Conservation (phyloP, 2,113 vertebrate genomes). For the Gnathochromis pfefferi region DNA sequence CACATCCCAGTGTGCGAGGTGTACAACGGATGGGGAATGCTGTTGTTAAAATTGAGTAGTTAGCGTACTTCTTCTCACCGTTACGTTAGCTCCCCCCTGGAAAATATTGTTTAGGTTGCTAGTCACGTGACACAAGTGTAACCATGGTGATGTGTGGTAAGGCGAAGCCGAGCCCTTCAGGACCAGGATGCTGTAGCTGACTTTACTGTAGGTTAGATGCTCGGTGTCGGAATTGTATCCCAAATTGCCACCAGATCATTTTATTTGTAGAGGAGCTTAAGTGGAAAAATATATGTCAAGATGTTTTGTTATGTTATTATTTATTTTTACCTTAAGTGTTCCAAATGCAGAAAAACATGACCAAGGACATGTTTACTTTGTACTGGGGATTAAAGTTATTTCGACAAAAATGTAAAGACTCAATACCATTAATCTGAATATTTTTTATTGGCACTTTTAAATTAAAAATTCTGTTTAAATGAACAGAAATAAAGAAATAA, state of each 20-base stretch:
- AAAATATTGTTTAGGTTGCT: conserved; percentile 40
- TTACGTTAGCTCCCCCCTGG: background rate
- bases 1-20: background rate
- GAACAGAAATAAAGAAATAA: conserved; percentile 15
- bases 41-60: background rate
- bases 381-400: background rate
- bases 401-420: background rate
- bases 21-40: background rate
- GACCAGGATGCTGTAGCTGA: background rate
- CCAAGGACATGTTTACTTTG: background rate
- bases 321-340: background rate
- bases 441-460: conserved; percentile 63
- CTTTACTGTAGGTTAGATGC: background rate
- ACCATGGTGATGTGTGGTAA: conserved; percentile 28
- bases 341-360: background rate
- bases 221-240: background rate
- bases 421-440: background rate
- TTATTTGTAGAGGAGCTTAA: background rate
- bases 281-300: background rate
- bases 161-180: background rate
- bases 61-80: background rate
- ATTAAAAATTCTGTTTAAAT: conserved; percentile 26
- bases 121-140: conserved; percentile 44
- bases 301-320: background rate
- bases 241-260: background rate